Evolutionary conservation across 2,113 vertebrate genomes (phyloP).

Genomic region (Sapajus apella): DNA sequence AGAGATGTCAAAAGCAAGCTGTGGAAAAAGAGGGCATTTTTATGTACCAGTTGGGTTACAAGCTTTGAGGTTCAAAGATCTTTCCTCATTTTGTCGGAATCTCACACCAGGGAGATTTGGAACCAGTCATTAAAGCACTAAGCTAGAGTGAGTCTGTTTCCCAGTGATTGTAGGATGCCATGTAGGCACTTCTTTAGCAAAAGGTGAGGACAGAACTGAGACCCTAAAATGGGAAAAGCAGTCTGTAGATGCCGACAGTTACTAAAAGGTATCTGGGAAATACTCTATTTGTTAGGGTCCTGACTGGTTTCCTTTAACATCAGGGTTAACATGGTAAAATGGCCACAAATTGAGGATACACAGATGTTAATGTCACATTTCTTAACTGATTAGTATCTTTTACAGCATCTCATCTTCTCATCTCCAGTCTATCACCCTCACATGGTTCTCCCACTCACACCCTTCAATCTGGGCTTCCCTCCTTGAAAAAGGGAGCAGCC

Average conservation of each 20-base stretch:
- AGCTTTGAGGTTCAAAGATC: not conserved
- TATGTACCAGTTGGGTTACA: not conserved
- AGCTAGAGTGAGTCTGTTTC: not conserved
- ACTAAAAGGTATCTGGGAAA: not conserved
- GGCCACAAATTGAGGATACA: not conserved
- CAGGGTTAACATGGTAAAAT: conserved; percentile 35
- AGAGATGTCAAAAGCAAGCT: not conserved
- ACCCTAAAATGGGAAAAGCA: not conserved
- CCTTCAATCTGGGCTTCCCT: not conserved
- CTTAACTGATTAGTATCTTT: not conserved
- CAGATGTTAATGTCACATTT: not conserved
- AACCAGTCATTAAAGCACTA: not conserved
- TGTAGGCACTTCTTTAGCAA: not conserved
- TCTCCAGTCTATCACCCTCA: not conserved
- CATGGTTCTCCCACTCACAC: too few species aligned
- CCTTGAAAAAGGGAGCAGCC: not conserved
- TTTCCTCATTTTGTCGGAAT: not conserved
- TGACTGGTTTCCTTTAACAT: not conserved
- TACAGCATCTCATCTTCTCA: not conserved
- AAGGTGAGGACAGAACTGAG: not conserved
- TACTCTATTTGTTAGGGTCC: not conserved
- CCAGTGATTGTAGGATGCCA: not conserved
- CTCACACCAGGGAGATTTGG: not conserved
- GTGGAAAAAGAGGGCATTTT: not conserved
- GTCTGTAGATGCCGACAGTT: not conserved